Percentiles rank a stretch among this genome's conserved stretches.
These are phyloP conservation scores for Cephalotes varians DNA, from an alignment of 2,888 invertebrate species.

Conservation along the genomic window DNA sequence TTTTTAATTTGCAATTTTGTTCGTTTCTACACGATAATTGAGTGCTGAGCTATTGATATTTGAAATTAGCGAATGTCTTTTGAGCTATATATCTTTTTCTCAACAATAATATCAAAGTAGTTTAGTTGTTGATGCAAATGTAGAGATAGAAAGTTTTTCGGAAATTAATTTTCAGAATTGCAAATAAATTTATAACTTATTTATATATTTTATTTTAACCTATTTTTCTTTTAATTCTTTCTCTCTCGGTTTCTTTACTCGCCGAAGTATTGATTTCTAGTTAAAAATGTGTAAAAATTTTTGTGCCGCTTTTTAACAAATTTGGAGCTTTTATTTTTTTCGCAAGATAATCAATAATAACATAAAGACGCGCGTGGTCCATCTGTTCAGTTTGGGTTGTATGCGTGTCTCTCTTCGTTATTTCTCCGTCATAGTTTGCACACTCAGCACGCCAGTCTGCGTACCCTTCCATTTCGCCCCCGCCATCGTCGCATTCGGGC, in stretches of 20 bases:
- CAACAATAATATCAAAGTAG: background rate
- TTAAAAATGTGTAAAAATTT: background rate
- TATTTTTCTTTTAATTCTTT: background rate
- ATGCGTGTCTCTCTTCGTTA: conserved; percentile 54
- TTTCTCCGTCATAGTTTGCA: conserved; percentile 68
- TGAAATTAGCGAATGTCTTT: too few relatives aligned
- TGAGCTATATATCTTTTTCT: too few relatives aligned
- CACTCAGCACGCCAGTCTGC: conserved; percentile 24
- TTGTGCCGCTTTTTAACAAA: background rate
- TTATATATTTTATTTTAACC: background rate
- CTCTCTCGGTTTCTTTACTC: too few relatives aligned
- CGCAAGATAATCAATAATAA: background rate
- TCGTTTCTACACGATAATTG: too few relatives aligned
- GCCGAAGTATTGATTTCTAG: background rate
- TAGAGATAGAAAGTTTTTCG: too few relatives aligned
- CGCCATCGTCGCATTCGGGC: conserved; percentile 48
- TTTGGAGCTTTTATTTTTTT: conserved; percentile 18
- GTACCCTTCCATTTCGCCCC: conserved; percentile 26
- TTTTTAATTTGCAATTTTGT: too few relatives aligned
- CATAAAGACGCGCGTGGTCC: background rate
- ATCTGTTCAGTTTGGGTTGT: conserved; percentile 3
- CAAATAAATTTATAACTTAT: background rate
- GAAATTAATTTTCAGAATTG: background rate
- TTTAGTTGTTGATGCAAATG: background rate
- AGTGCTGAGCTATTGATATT: too few relatives aligned